Evolutionary conservation across 2,888 invertebrate species (phyloP).

Genomic region (Dermolepida albohirtum): DNA sequence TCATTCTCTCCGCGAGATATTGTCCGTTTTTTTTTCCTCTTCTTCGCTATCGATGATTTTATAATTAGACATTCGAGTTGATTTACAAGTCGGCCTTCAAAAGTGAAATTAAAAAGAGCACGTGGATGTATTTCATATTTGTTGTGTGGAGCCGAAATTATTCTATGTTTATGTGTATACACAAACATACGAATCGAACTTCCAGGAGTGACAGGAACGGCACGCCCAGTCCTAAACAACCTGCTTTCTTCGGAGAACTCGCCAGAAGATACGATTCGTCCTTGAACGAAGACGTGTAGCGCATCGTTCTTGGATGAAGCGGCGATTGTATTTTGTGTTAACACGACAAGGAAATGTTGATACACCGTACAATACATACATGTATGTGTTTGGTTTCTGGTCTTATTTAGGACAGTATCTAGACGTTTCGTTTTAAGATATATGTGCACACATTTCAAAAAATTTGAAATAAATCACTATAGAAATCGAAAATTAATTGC

Average conservation of each 20-base stretch:
- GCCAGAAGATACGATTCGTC: slow-evolving; percentile 28
- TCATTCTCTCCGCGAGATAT: no score
- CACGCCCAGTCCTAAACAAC: slow-evolving; percentile 27
- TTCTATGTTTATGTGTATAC: background rate
- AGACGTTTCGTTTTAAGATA: no score
- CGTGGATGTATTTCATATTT: slow-evolving; percentile 17
- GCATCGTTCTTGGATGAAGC: no score
- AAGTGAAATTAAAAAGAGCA: slow-evolving; percentile 35
- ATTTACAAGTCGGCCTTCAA: slow-evolving; percentile 25
- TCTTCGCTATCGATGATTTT: slow-evolving; percentile 22
- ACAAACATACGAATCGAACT: slow-evolving; percentile 4
- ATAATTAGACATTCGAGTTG: slow-evolving; percentile 10
- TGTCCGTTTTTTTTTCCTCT: slow-evolving; percentile 1
- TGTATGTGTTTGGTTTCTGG: no score
- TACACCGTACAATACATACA: no score
- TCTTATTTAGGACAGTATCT: no score
- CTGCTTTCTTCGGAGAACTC: slow-evolving; percentile 36
- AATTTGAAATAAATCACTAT: no score
- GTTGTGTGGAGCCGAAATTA: slow-evolving; percentile 12
- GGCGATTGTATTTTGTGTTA: no score
- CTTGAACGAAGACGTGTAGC: background rate
- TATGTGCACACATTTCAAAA: no score
- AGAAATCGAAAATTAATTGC: no score
- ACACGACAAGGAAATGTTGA: no score
- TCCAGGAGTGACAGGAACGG: slow-evolving; percentile 26